phyloP scores from a whole-genome alignment of 2,888 invertebrate genomes.

The Epinotia brunnichana region DNA sequence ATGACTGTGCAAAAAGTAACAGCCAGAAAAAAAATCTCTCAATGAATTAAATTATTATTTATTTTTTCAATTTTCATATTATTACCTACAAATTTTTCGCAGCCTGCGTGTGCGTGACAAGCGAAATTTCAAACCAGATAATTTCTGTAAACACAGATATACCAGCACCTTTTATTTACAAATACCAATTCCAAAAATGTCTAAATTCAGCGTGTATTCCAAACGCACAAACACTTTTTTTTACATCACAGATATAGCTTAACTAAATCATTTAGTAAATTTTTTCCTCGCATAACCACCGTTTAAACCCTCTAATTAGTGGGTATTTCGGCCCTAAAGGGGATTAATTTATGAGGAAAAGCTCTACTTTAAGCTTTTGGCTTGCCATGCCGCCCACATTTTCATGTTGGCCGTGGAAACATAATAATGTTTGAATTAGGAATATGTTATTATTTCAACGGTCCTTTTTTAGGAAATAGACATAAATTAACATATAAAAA shows the following conservation, averaged over 20 bases:
- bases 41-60: too few relatives aligned
- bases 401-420: constrained; percentile 15
- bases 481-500: constrained; percentile 35
- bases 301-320: constrained; percentile 38
- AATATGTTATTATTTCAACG: constrained; percentile 24
- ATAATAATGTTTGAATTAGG: constrained; percentile 31
- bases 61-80: too few relatives aligned
- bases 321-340: constrained; percentile 26
- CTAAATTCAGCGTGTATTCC: background rate
- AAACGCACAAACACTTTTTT: background rate
- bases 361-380: constrained; percentile 19
- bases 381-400: constrained; percentile 25
- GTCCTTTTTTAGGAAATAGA: constrained; percentile 22
- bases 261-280: constrained; percentile 20
- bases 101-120: too few relatives aligned
- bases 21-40: too few relatives aligned
- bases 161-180: too few relatives aligned
- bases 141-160: too few relatives aligned
- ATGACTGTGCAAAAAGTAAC: too few relatives aligned
- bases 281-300: constrained; percentile 12
- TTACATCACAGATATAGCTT: background rate
- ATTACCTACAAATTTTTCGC: too few relatives aligned
- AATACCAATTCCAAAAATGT: too few relatives aligned
- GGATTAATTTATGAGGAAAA: constrained; percentile 40
- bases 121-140: too few relatives aligned